A percentile compares a stretch with the other conserved stretches of the same genome.
Evolutionary conservation across 2,888 invertebrate genomes (phyloP).

Genomic region (Margaritifera margaritifera): DNA sequence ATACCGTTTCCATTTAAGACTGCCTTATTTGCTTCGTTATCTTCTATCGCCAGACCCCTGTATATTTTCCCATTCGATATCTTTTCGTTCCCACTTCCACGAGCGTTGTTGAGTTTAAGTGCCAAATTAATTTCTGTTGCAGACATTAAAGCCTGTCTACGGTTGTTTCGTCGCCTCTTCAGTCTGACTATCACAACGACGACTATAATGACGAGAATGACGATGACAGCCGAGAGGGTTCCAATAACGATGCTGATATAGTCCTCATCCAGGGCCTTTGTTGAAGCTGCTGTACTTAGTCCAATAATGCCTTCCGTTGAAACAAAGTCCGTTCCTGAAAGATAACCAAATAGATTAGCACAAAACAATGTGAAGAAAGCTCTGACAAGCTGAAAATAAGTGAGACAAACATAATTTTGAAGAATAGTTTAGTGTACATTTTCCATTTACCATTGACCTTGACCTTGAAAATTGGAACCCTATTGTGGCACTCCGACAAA

Average conservation of each 20-base stretch:
- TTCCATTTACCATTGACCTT: too few species aligned
- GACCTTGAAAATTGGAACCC: too few species aligned
- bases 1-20: slow-evolving; percentile 15
- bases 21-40: slow-evolving; percentile 66
- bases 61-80: slow-evolving; percentile 73
- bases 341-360: too few species aligned
- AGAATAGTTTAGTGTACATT: too few species aligned
- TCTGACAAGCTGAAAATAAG: too few species aligned
- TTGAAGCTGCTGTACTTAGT: too few species aligned
- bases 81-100: slow-evolving; percentile 63
- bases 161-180: slow-evolving; percentile 61
- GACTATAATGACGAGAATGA: slow-evolving; percentile 81
- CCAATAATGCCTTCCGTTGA: too few species aligned
- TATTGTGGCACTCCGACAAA: too few species aligned
- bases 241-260: slow-evolving; percentile 66
- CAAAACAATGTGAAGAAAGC: too few species aligned
- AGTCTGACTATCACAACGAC: slow-evolving; percentile 79
- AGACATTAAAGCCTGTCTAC: slow-evolving; percentile 60
- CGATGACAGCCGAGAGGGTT: slow-evolving; percentile 79
- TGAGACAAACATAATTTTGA: too few species aligned
- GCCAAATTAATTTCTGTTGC: slow-evolving; percentile 74
- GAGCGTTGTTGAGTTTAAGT: slow-evolving; percentile 80
- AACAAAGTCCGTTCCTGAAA: too few species aligned
- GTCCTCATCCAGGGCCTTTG: slow-evolving; percentile 48
- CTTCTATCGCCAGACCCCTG: slow-evolving; percentile 71